These are phyloP conservation scores for Dendrolimus pini DNA, from an alignment of 2,888 invertebrate species.

Conservation along the genomic window DNA sequence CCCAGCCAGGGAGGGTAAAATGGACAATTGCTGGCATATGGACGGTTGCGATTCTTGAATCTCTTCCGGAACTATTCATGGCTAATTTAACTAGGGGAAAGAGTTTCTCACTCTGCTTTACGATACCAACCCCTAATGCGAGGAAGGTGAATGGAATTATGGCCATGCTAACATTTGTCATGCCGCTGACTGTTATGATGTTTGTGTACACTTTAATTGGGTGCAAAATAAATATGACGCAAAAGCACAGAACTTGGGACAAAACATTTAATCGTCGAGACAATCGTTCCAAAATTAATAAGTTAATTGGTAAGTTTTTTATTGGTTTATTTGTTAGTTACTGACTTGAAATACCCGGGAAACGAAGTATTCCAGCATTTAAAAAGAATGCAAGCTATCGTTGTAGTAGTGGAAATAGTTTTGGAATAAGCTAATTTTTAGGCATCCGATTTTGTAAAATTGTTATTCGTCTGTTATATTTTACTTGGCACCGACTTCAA, in stretches of 20 bases:
- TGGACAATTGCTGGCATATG: slow-evolving; percentile 17
- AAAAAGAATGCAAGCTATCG: no score
- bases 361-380: no score
- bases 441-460: no score
- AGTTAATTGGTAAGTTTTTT: slow-evolving; percentile 24
- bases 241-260: slow-evolving; percentile 14
- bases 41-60: slow-evolving; percentile 23
- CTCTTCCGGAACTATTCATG: slow-evolving; percentile 20
- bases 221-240: slow-evolving; percentile 21
- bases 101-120: slow-evolving; percentile 17
- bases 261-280: slow-evolving; percentile 21
- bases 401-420: no score
- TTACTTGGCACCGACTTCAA: no score
- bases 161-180: slow-evolving; percentile 20
- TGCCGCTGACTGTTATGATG: slow-evolving; percentile 24
- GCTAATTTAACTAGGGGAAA: slow-evolving; percentile 18
- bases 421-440: no score
- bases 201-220: slow-evolving; percentile 27
- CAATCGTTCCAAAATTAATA: slow-evolving; percentile 26
- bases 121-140: slow-evolving; percentile 7
- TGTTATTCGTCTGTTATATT: no score
- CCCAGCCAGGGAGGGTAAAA: slow-evolving; percentile 19
- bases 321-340: not conserved
- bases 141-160: slow-evolving; percentile 15
- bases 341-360: no score